Base-by-base conservation (phyloP, 2,113 vertebrate species). In the Alethe castanea region DNA sequence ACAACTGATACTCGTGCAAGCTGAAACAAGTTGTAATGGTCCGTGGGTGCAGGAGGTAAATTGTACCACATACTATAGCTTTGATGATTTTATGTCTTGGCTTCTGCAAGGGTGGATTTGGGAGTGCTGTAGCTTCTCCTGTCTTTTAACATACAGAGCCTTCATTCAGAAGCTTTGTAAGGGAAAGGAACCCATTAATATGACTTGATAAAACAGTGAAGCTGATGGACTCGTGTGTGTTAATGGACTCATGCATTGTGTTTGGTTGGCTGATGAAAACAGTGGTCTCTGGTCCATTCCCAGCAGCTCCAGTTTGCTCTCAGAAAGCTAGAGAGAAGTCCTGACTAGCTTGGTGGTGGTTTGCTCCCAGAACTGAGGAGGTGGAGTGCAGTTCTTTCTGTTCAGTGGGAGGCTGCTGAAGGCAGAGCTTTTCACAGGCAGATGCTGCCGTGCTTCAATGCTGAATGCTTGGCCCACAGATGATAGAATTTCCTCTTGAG, bases 171-270 rank as follows among this genome's bases (percentile, higher is more conserved):
- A 81, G 19, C 25, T 69, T 73, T 83, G 5, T 57, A 64, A 52
- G 53, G 48, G 53, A 76, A 74, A 44, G 40, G 31, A 93, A 23
- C 8, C 35, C 12, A 2, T 76, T 38, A 45, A 36, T 20, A 42
- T 56, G 26, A 38, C 19, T 69, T 67, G 4, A 23, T 76, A 15
- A 13, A 81, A 14, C 23, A 35, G 29, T 47, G 47, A 35, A 38
- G 48, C 56, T 0, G 0, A 18, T 29, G 50, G 26, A 31, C 6
- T 59, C 19, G 9, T 0, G 0, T 33, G 36, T 56, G 23, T 77
- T 86, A 35, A 23, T 66, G 50, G n/a, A 24, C 14, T n/a, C 17
- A 0, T 28, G 40, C 14, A 1, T 36, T 45, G 2, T 35, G 19
- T 23, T 85, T 40, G n/a, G 16, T 66, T 93, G 40, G 69, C 71